A percentile compares a stretch with the other conserved stretches of the same genome.
phyloP scores from a whole-genome alignment of 2,797 vertebrate species.

The Chrosomus eos region DNA sequence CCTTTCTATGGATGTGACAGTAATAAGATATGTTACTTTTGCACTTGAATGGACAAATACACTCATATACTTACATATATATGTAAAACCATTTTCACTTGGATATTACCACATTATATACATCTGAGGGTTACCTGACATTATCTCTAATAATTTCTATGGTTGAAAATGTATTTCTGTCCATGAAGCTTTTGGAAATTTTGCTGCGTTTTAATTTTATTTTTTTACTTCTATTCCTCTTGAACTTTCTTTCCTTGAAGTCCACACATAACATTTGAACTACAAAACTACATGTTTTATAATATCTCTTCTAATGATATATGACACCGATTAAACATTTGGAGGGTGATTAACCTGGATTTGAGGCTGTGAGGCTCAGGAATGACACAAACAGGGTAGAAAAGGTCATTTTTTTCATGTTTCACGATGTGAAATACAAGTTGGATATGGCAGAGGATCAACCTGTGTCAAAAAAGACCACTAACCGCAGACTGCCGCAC shows the following conservation, averaged over 20 bases:
- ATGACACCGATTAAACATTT: slow-evolving; percentile 10
- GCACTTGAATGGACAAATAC: too few species aligned
- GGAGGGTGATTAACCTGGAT: slow-evolving; percentile 18
- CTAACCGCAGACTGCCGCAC: slow-evolving; percentile 42
- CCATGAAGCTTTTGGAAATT: neutral
- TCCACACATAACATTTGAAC: neutral
- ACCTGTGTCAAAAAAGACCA: slow-evolving; percentile 40
- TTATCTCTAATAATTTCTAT: neutral
- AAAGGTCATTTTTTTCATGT: slow-evolving; percentile 53
- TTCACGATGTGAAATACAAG: slow-evolving; percentile 56
- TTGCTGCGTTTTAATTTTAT: neutral
- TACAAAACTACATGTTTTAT: neutral
- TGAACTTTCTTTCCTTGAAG: neutral
- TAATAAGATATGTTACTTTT: neutral
- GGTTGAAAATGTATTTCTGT: neutral
- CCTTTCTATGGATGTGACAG: too few species aligned
- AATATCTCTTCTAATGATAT: neutral
- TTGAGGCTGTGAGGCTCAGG: slow-evolving; percentile 21
- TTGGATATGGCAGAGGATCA: slow-evolving; percentile 52
- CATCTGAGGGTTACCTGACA: neutral
- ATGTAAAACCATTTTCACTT: neutral
- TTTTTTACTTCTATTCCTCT: neutral
- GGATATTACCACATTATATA: neutral
- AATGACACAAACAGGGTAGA: slow-evolving; percentile 40
- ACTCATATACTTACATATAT: too few species aligned